Base-by-base conservation (phyloP, 2,113 vertebrate species). In the Turnix velox region DNA sequence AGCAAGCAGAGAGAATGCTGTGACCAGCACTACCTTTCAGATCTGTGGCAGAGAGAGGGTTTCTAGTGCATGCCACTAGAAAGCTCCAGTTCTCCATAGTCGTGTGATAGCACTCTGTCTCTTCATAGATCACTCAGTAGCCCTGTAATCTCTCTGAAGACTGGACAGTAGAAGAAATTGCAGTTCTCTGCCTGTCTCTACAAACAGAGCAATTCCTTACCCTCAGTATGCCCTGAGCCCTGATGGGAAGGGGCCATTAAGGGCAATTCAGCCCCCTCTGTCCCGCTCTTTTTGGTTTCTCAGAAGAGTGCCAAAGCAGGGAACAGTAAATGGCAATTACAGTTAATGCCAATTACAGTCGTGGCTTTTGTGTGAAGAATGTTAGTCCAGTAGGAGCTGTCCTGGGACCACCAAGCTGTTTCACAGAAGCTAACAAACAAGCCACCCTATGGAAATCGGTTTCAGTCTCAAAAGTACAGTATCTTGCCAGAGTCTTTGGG, bases 401-500 rank as follows among this genome's bases (percentile, higher is more conserved):
- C 81, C 52, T 51, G 33, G 71, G 88, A 76, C 61, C 84, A 82
- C 57, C 81, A 58, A 48, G 33, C 72, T 88, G 31, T 89, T 92
- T 87, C 59, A 81, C 68, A 69, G 82, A 88, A 94, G 65, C 57
- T 72, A 84, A 59, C 55, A 86, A 85, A 71, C 37, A 88, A 69
- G 48, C 8, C 51, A 88, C 62, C 66, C 79, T 54, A 35, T 92
- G 69, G 68, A 91, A 94, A 92, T 37, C 0, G 1, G 49, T 94
- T 90, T 71, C 42, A 80, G 58, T 88, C 87, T 68, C 93, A 49
- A 84, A 97, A 96, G 58, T 87, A 76, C 63, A 85, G 58, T 14
- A 8, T 93, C 88, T 94, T 93, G 71, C 89, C 93, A 94, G 83
- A 91, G 58, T 81, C 72, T 93, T 93, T 82, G 81, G 78, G 84